Evolutionary conservation across 2,113 vertebrate species (phyloP), one percentile per base, ranked within the genome.

Genomic region (Sinocyclocheilus rhinocerous): DNA sequence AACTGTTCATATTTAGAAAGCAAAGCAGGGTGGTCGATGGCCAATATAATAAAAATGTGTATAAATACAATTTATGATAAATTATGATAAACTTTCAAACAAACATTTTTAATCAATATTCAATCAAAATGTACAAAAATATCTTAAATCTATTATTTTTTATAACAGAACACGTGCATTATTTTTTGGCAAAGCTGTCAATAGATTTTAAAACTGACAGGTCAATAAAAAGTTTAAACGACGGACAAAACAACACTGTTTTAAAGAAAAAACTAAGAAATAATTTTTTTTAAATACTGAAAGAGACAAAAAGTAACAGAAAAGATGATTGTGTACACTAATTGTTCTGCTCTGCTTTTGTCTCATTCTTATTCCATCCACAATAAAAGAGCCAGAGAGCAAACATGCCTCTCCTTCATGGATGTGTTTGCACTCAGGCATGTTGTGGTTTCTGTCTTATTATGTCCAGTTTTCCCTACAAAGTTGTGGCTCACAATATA

Each of bases 321-420:
- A 81, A 77, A 67, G 45, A 48, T 3, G 11, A 26, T 26, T 59
- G 50, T 63, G n/a, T 22, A 84, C 16, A 73, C 1, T 2, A 36
- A 57, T 63, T 29, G 20, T 50, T 33, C 26, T 77, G 22, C 20
- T 57, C n/a, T 8, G 22, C 36, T 61, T 88, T 83, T 78, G 55
- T 63, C 36, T 63, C 48, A 33, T 59, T 36, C 48, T 6, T 9
- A 24, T 81, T 81, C 13, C 45, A 77, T 36, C 42, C 80, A 11
- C 29, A 78, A 73, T 16, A 42, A 52, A 65, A 83, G 9, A 65
- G 39, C 2, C 20, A 39, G 11, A 52, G 29, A 59, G n/a, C 29
- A 72, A 86, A 78, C 59, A 79, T 73, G 22, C 50, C 63, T 75
- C 65, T 84, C 80, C 36, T 26, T 61, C 48, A 20, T 16, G 48